Percentiles rank a stretch among this genome's conserved stretches.
Evolutionary conservation across 1,140 invertebrate genomes (phyloP).

Genomic region (Dreissena polymorpha): DNA sequence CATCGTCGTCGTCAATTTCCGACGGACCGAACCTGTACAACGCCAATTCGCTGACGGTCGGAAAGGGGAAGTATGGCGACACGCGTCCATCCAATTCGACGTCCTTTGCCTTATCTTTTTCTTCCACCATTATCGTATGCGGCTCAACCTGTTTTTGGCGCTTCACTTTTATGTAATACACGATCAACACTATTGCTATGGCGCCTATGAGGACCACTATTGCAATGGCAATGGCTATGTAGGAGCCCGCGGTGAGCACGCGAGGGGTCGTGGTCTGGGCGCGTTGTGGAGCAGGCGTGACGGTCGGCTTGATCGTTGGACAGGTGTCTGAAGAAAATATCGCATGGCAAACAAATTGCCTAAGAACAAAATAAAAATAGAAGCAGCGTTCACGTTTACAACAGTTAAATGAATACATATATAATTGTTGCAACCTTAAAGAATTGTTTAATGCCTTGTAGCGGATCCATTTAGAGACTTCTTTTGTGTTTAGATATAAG

Average conservation of each 20-base stretch:
- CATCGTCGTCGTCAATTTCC: conserved; percentile 55
- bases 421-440: not conserved
- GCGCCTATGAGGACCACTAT: conserved; percentile 40
- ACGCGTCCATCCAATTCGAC: conserved; percentile 42
- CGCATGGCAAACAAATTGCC: not conserved
- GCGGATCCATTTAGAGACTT: too few relatives aligned
- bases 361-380: not conserved
- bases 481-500: too few relatives aligned
- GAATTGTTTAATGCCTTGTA: not conserved
- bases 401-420: not conserved
- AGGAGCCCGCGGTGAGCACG: conserved; percentile 50
- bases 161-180: conserved; percentile 47
- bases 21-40: conserved; percentile 56
- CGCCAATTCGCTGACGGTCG: conserved; percentile 61
- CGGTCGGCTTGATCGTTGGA: not conserved
- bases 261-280: conserved; percentile 2
- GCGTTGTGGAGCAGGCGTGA: not conserved
- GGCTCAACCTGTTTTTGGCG: conserved; percentile 52
- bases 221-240: conserved; percentile 30
- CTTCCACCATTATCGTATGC: conserved; percentile 11
- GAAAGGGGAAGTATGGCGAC: conserved; percentile 56
- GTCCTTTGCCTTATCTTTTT: conserved; percentile 47
- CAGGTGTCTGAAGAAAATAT: conserved; percentile 24
- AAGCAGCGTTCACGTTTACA: not conserved
- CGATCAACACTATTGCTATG: conserved; percentile 13